A percentile compares a stretch with the other conserved stretches of the same genome.
These are phyloP conservation scores for Cantharis rustica DNA, from an alignment of 2,888 invertebrate genomes.

Conservation along the genomic window DNA sequence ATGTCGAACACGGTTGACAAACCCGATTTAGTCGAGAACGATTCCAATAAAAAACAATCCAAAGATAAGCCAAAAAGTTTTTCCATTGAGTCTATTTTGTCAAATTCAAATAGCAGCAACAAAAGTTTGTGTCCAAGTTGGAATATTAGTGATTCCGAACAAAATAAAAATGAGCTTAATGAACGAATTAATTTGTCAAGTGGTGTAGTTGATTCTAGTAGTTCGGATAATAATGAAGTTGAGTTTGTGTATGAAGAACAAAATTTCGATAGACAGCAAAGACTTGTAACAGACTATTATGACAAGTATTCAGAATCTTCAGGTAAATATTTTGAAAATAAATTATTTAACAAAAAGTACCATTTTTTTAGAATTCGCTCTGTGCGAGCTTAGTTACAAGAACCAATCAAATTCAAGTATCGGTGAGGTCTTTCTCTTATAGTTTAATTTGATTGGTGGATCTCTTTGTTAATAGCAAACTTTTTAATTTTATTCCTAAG, in stretches of 20 bases:
- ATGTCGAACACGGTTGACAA: neutral
- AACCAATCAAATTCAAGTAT: too few species aligned
- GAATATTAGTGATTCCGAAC: neutral
- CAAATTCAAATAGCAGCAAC: constrained; percentile 6
- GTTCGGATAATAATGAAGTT: constrained; percentile 20
- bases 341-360: neutral
- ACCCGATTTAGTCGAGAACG: neutral
- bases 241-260: constrained; percentile 20
- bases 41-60: neutral
- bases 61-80: constrained; percentile 42
- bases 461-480: too few species aligned
- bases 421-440: too few species aligned
- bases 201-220: constrained; percentile 6
- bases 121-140: neutral
- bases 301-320: constrained; percentile 12
- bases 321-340: neutral
- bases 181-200: neutral
- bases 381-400: too few species aligned
- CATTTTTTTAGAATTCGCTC: too few species aligned
- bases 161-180: neutral
- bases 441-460: too few species aligned
- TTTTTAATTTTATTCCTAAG: too few species aligned
- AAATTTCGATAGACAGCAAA: neutral
- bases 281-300: constrained; percentile 3
- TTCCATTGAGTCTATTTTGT: constrained; percentile 47